Base-by-base conservation (phyloP, 2,888 invertebrate genomes). In the Drosophila gaucha region DNA sequence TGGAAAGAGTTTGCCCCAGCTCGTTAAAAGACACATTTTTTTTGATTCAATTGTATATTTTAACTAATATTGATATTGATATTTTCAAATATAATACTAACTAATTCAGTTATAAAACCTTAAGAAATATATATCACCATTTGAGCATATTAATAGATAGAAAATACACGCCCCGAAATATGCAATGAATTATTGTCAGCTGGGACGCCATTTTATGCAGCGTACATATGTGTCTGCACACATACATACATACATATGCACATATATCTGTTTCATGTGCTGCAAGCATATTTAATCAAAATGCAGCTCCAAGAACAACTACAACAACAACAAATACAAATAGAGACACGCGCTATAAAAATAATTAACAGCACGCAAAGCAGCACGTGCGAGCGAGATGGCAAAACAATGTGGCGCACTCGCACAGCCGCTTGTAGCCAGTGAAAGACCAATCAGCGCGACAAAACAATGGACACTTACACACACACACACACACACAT, bases 371-470 rank as follows among this genome's bases (percentile, higher is more conserved):
- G 44, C 46, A 22, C n/a, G n/a, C 14, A 14, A 28, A 31, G 38
- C 38, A 35, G 58, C 39, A 36, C 35, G 70, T 62, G 55, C n/a
- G 62, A 74, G 64, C 65, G 72, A 74, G 83, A 82, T 12, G 28
- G 74, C 41, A 30, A 44, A 35, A 41, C 47, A 64, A 71, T 51
- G 59, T 9, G 49, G 49, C 44, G 38, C 60, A 56, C 65, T 47
- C 47, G 43, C 56, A 56, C 74, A 50, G 54, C 60, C 69, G 57
- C 54, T 62, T 60, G 62, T 59, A 66, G 63, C 54, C 62, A 58
- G 67, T 74, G 78, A 74, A 80, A 84, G 86, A 84, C 83, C 83
- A 84, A 84, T 84, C 86, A 84, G 84, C 86, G 84, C 77, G 80
- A 74, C 78, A 80, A 86, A 78, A 84, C 86, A 84, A 86, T 83